Conservation (phyloP, 1,140 invertebrate species). For the Zophobas atratus region DNA sequence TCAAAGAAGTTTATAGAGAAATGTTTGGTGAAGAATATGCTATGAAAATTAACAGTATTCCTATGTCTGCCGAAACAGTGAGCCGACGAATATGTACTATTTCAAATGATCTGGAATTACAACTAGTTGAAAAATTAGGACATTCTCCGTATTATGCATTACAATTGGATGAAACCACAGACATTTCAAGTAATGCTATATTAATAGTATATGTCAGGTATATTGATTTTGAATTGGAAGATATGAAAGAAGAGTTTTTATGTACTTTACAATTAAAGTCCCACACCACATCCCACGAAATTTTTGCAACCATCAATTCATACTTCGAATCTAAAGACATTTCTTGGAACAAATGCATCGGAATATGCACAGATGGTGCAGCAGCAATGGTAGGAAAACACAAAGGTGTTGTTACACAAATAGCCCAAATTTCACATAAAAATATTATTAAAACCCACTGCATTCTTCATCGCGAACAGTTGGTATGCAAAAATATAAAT, state of each 20-base stretch:
- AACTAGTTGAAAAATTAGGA: too few species aligned
- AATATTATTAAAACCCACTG: not conserved
- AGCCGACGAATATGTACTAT: too few species aligned
- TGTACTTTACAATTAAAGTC: not conserved
- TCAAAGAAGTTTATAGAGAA: too few species aligned
- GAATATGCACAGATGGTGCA: too few species aligned
- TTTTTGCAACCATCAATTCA: not conserved
- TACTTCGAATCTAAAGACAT: not conserved
- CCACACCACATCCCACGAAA: not conserved
- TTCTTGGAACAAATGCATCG: constrained; percentile 26
- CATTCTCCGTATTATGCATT: too few species aligned
- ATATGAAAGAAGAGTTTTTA: not conserved
- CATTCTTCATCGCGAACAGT: constrained; percentile 2
- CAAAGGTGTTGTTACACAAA: not conserved
- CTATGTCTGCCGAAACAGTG: too few species aligned
- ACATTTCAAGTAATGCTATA: not conserved
- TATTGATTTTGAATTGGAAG: not conserved
- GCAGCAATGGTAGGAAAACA: not conserved
- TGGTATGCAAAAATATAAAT: not conserved
- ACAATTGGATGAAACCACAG: too few species aligned
- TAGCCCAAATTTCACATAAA: constrained; percentile 17
- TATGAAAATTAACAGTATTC: too few species aligned
- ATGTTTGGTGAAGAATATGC: too few species aligned
- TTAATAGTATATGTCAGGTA: not conserved
- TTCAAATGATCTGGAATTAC: too few species aligned